Conservation (phyloP, 2,113 vertebrate genomes). For the Podocnemis expansa region DNA sequence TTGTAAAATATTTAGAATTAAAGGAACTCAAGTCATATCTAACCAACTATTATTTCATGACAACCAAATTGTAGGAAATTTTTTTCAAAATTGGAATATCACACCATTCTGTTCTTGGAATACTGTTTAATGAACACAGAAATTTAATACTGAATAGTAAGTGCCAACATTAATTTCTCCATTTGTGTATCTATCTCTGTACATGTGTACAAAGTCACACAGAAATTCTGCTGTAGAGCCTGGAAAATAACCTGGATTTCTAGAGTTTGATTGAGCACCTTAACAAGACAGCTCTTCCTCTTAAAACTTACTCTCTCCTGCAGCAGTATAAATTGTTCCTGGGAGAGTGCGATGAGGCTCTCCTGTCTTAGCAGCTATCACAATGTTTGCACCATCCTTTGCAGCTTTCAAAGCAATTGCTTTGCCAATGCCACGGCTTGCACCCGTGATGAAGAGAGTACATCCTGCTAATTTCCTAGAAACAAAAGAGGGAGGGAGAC, state of each 20-base stretch:
- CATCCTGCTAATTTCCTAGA: constrained; percentile 90
- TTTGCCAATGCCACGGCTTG: constrained; percentile 95
- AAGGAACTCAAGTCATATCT: background rate
- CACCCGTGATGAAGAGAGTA: constrained; percentile 95
- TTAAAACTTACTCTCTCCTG: constrained; percentile 87
- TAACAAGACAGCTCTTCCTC: background rate
- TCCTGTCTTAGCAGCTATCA: constrained; percentile 94
- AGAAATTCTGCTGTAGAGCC: background rate
- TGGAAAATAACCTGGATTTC: background rate
- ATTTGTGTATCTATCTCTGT: background rate
- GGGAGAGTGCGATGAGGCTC: constrained; percentile 89
- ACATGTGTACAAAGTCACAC: rapidly evolving
- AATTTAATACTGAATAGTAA: background rate
- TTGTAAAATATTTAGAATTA: background rate
- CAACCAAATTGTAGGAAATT: background rate
- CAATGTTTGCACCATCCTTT: constrained; percentile 92
- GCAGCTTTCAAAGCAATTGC: constrained; percentile 97
- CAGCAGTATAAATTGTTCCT: constrained; percentile 94
- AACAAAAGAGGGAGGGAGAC: background rate
- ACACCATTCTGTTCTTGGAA: background rate
- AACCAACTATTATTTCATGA: background rate
- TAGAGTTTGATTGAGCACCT: background rate
- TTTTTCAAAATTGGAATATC: background rate
- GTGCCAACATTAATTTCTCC: background rate
- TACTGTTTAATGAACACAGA: background rate